Conservation (phyloP, 2,113 vertebrate species). For the Serinus canaria region DNA sequence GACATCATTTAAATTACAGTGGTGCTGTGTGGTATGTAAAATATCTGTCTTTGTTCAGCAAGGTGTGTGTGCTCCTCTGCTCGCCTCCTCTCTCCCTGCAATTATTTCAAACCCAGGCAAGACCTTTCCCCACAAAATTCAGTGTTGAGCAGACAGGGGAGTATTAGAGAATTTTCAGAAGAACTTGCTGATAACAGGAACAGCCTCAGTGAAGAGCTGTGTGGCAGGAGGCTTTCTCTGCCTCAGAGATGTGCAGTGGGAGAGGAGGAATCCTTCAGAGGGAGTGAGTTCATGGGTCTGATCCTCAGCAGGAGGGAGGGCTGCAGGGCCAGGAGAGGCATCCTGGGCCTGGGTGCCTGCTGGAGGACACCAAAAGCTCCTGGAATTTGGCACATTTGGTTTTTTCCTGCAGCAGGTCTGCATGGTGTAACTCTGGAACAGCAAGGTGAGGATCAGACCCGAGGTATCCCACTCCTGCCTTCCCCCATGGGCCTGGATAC, state of each 20-base stretch:
- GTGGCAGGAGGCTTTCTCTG: background rate
- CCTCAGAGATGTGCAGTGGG: background rate
- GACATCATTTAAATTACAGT: conserved; percentile 30
- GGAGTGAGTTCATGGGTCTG: background rate
- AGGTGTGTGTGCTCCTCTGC: background rate
- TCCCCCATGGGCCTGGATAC: background rate
- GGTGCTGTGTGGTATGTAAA: background rate
- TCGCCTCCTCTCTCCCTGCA: background rate
- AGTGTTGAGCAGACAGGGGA: background rate
- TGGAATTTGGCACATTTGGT: background rate
- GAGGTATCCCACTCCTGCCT: accelerated
- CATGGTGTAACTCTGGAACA: background rate
- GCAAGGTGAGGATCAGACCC: background rate
- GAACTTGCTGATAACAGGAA: background rate
- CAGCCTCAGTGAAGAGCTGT: background rate
- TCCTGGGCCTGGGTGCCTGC: accelerated
- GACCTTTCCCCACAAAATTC: background rate
- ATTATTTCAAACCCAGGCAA: background rate
- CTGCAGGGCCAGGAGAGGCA: background rate
- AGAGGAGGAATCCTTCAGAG: background rate
- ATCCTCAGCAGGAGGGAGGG: background rate
- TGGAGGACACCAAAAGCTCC: background rate
- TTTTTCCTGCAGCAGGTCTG: background rate
- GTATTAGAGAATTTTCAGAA: background rate
- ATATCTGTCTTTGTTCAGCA: background rate